Evolutionary conservation across 2,797 vertebrate genomes (phyloP).

Genomic region (Coregonus suidteri): DNA sequence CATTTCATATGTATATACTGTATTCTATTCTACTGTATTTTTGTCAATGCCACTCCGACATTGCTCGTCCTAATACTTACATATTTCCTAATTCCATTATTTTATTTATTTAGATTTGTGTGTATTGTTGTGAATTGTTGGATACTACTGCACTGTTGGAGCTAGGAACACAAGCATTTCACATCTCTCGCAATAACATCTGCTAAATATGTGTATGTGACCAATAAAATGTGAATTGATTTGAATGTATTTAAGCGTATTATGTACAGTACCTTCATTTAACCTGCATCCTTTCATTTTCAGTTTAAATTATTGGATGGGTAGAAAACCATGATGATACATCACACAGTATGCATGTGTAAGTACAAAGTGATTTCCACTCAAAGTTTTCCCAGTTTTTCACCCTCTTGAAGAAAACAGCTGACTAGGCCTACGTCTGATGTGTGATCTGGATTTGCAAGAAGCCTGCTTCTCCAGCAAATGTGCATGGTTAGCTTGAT

Average conservation of each 20-base stretch:
- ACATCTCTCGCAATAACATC: too few relatives aligned
- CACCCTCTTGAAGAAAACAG: conserved; percentile 4
- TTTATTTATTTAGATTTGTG: too few relatives aligned
- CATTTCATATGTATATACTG: too few relatives aligned
- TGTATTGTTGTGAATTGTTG: too few relatives aligned
- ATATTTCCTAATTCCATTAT: too few relatives aligned
- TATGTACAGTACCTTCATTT: background rate
- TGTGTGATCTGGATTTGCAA: conserved; percentile 18
- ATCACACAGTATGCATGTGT: conserved; percentile 8
- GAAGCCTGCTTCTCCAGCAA: conserved; percentile 16
- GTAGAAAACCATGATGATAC: background rate
- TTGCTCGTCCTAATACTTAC: too few relatives aligned
- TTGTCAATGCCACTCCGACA: too few relatives aligned
- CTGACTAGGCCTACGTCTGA: conserved; percentile 14
- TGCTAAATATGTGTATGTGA: too few relatives aligned
- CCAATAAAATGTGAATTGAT: too few relatives aligned
- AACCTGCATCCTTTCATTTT: background rate
- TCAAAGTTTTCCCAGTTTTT: conserved; percentile 2
- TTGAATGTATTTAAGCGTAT: background rate
- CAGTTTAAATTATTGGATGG: background rate
- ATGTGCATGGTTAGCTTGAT: conserved; percentile 22
- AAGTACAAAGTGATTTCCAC: background rate
- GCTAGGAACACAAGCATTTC: too few relatives aligned
- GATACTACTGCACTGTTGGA: too few relatives aligned
- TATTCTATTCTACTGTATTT: too few relatives aligned